These are phyloP conservation scores for Drosophila virilis DNA, from an alignment of 1,140 invertebrate species.

Conservation along the genomic window DNA sequence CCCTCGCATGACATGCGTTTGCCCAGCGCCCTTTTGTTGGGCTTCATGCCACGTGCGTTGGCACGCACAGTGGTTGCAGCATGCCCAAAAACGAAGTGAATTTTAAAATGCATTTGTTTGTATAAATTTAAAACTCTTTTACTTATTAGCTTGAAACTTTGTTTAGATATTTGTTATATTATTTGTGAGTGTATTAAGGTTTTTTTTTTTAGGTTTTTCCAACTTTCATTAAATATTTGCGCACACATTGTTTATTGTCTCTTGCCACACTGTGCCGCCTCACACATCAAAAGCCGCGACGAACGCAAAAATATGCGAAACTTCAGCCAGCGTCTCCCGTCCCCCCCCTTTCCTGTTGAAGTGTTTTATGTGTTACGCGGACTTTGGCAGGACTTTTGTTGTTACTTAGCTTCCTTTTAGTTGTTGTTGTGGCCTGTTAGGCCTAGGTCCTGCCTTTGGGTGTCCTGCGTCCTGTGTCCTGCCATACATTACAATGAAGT, in stretches of 20 bases:
- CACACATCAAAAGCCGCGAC: slow-evolving; percentile 70
- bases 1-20: not conserved
- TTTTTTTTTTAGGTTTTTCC: too few relatives aligned
- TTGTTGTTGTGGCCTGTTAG: slow-evolving; percentile 24
- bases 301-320: slow-evolving; percentile 78
- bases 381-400: slow-evolving; percentile 40
- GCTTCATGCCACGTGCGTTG: slow-evolving; percentile 56
- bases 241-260: not conserved
- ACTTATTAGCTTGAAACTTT: too few relatives aligned
- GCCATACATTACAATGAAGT: slow-evolving; percentile 82
- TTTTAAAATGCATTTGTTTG: not conserved
- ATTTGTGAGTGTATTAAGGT: too few relatives aligned
- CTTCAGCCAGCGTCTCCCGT: slow-evolving; percentile 49
- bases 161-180: too few relatives aligned
- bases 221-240: too few relatives aligned
- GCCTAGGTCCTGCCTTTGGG: slow-evolving; percentile 23
- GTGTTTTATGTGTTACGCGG: slow-evolving; percentile 79
- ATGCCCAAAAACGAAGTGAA: not conserved
- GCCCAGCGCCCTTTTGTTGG: slow-evolving; percentile 7
- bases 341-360: slow-evolving; percentile 8
- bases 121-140: too few relatives aligned
- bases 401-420: slow-evolving; percentile 21
- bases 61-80: slow-evolving; percentile 42
- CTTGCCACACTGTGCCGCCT: slow-evolving; percentile 45
- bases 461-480: slow-evolving; percentile 31